phyloP scores from a whole-genome alignment of 2,888 invertebrate species.

The Gymnoscelis rufifasciata region DNA sequence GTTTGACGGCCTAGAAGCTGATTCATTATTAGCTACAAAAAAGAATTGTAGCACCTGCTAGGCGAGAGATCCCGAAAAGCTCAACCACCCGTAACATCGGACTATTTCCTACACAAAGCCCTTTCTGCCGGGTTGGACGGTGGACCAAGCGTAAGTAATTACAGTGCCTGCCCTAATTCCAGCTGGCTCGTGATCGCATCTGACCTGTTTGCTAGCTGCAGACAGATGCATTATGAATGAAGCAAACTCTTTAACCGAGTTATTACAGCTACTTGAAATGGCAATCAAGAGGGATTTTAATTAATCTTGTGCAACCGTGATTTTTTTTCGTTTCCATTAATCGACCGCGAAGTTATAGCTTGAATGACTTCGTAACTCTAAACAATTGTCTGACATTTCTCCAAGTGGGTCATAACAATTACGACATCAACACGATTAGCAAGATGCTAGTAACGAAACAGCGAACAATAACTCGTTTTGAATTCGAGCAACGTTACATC shows the following conservation, averaged over 20 bases:
- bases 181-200: constrained; percentile 41
- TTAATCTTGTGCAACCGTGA: not conserved
- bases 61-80: constrained; percentile 38
- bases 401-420: constrained; percentile 44
- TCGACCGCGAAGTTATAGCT: constrained; percentile 20
- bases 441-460: constrained; percentile 35
- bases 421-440: constrained; percentile 36
- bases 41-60: not conserved
- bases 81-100: constrained; percentile 55
- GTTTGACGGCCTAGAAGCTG: too few species aligned
- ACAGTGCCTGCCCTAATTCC: constrained; percentile 57
- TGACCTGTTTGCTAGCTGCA: constrained; percentile 48
- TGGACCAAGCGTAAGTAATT: constrained; percentile 56
- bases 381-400: constrained; percentile 36
- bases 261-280: constrained; percentile 12
- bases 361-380: constrained; percentile 28
- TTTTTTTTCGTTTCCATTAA: constrained; percentile 10
- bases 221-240: constrained; percentile 31
- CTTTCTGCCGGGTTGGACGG: constrained; percentile 51
- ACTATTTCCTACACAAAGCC: constrained; percentile 56
- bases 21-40: too few species aligned
- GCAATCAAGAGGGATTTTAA: not conserved
- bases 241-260: constrained; percentile 25
- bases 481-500: constrained; percentile 35
- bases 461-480: constrained; percentile 37